Evolutionary conservation across 2,888 invertebrate genomes (phyloP).

Genomic region (Leptinotarsa tumamoca): DNA sequence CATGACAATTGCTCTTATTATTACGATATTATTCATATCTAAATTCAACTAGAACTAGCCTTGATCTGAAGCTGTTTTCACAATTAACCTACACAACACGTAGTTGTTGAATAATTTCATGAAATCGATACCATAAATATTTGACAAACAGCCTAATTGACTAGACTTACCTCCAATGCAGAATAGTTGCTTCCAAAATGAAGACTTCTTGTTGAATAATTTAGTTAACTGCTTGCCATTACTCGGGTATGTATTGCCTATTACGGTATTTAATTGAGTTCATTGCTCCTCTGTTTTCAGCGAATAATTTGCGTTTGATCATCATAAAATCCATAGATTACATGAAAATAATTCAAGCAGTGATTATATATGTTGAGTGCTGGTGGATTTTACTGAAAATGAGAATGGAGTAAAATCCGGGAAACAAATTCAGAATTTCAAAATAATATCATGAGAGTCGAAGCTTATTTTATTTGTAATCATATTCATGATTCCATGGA

Average conservation of each 20-base stretch:
- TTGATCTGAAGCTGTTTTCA: background rate
- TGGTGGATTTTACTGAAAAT: too few relatives aligned
- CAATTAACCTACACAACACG: background rate
- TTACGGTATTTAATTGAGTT: slow-evolving; percentile 36
- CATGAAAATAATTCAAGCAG: background rate
- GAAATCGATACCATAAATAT: background rate
- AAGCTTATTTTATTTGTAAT: too few relatives aligned
- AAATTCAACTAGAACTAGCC: background rate
- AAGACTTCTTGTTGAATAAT: slow-evolving; percentile 6
- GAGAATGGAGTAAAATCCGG: too few relatives aligned
- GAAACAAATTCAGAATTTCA: too few relatives aligned
- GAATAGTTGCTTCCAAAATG: background rate
- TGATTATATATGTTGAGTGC: background rate
- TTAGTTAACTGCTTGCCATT: slow-evolving; percentile 2
- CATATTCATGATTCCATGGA: too few relatives aligned
- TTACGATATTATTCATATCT: background rate
- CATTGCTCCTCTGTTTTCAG: slow-evolving; percentile 28
- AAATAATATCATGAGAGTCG: too few relatives aligned
- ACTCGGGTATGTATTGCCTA: slow-evolving; percentile 36
- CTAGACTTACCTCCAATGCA: background rate
- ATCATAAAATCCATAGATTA: slow-evolving; percentile 7
- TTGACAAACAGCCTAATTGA: background rate
- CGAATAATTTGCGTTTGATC: slow-evolving; percentile 34
- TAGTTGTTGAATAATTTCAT: background rate
- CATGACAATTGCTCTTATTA: background rate